These are phyloP conservation scores for Helicoverpa zea DNA, from an alignment of 1,140 invertebrate genomes.

Conservation along the genomic window DNA sequence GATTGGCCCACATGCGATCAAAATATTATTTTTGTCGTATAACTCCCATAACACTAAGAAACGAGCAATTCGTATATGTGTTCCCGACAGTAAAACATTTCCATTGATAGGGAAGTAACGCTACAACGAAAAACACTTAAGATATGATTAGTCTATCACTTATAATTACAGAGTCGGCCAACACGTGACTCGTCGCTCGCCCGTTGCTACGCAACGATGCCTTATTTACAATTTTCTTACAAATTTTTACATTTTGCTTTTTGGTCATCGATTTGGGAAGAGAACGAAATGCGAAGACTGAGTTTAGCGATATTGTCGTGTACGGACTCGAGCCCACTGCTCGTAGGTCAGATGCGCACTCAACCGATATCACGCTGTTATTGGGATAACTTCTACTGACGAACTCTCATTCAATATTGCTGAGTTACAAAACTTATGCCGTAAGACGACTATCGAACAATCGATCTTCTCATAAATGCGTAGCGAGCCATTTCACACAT, in stretches of 20 bases:
- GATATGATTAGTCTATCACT: constrained; percentile 82
- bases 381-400: background rate
- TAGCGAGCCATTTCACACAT: background rate
- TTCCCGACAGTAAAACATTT: constrained; percentile 64
- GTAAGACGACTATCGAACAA: background rate
- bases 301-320: constrained; percentile 33
- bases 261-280: constrained; percentile 78
- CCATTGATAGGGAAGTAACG: constrained; percentile 60
- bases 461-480: constrained; percentile 30
- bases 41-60: constrained; percentile 59
- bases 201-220: constrained; percentile 71
- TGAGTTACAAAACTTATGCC: background rate
- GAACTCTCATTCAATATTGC: constrained; percentile 25
- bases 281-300: constrained; percentile 63
- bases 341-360: background rate
- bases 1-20: constrained; percentile 75
- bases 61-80: constrained; percentile 67
- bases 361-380: constrained; percentile 1
- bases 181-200: constrained; percentile 49
- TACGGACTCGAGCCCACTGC: constrained; percentile 1
- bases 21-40: constrained; percentile 61
- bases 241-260: constrained; percentile 73
- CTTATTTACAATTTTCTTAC: constrained; percentile 65
- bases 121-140: constrained; percentile 77
- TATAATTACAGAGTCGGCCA: constrained; percentile 57